Evolutionary conservation across 2,888 invertebrate genomes (phyloP), one percentile per base, ranked within the genome.

Genomic region (Fabriciana adippe): DNA sequence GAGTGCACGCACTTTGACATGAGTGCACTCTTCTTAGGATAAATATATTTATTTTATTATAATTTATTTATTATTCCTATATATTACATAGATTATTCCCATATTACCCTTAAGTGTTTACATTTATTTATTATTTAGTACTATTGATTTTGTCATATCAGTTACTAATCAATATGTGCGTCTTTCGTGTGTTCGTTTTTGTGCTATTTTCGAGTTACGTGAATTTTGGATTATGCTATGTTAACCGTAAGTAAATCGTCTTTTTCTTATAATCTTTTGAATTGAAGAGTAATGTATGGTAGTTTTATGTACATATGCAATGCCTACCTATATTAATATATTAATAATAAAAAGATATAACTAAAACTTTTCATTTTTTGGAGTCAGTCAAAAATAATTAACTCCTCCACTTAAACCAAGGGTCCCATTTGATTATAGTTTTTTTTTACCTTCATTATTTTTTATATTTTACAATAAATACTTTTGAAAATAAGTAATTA

Each of bases 181-280:
- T 83, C 77, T 75, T 75, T 26, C 76, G 66, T 71, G 72, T 78
- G 76, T 63, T 81, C 66, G 55, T 84, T 72, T 69, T 85, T 14
- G 64, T 80, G 63, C 54, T 86, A 60, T 71, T 79, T 48, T 2
- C 50, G 13, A 48, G 47, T 59, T 77, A 72, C 68, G 68, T 83
- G 72, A 77, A 83, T 75, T 78, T 78, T 77, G 88, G 84, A 81
- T 81, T 81, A 53, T 86, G 89, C 75, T 92, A 78, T 73, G 77
- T 92, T n/a, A 92, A 92, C 75, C 75, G 92, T 92, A 72, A 92
- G 91, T 91, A 61, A 18, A 47, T 47, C 16, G 26, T 53, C 21
- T 26, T 13, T 2, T 41, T 41, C 35, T 41, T 8, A 41, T 41
- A 41, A 35, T 41, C 2, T 41, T 2, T 11, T 41, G 4, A 5